Evolutionary conservation across 2,113 vertebrate genomes (phyloP).

Genomic region (Oophaga pumilio): DNA sequence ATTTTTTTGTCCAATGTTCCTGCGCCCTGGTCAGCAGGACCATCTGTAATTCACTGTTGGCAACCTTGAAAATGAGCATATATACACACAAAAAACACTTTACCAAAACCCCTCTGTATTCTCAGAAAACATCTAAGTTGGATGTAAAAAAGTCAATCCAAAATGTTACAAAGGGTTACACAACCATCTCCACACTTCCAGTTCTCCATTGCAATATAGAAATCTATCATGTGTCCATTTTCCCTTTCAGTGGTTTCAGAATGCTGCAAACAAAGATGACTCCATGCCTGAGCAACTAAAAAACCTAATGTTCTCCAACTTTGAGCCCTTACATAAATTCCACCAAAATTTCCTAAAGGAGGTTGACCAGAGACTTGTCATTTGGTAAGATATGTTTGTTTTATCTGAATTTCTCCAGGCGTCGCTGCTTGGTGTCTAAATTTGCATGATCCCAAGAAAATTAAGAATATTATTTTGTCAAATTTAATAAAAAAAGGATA

Average conservation of each 20-base stretch:
- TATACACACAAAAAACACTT: not conserved
- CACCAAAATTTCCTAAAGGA: conserved; percentile 95
- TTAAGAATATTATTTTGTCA: not conserved
- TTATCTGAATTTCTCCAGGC: not conserved
- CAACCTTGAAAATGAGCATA: too few relatives aligned
- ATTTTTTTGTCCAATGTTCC: too few relatives aligned
- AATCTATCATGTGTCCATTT: not conserved
- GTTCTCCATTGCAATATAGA: not conserved
- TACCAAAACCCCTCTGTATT: not conserved
- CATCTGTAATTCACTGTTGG: too few relatives aligned
- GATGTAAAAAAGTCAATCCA: too few relatives aligned
- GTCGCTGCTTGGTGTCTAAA: not conserved
- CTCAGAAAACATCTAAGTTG: not conserved
- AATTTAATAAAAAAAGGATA: not conserved
- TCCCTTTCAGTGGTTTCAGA: conserved; percentile 85
- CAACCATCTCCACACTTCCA: too few relatives aligned
- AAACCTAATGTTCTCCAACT: conserved; percentile 84
- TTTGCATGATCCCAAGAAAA: not conserved
- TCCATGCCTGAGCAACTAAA: conserved; percentile 85
- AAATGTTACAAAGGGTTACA: too few relatives aligned
- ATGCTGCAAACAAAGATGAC: conserved; percentile 82
- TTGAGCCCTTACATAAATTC: conserved; percentile 93
- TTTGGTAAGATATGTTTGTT: conserved; percentile 81
- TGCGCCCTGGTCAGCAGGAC: too few relatives aligned
- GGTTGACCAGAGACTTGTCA: conserved; percentile 90